Evolutionary conservation across 2,113 vertebrate species (phyloP).

Genomic region (Crypturellus undulatus): DNA sequence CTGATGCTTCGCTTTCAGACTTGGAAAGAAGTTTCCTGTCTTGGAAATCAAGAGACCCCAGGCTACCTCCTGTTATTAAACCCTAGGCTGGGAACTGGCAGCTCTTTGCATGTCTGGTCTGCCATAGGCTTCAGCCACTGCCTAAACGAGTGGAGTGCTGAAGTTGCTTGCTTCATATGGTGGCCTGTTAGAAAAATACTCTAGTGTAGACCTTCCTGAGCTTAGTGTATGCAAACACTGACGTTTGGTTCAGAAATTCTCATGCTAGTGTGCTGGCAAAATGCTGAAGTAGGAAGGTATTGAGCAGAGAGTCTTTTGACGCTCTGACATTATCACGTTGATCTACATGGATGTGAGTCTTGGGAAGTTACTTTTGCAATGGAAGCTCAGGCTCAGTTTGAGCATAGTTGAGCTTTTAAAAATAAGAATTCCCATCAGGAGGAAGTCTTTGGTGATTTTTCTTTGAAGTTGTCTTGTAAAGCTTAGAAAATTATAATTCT

Average conservation of each 20-base stretch:
- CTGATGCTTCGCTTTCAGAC: neutral
- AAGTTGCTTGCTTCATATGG: neutral
- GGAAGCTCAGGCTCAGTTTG: neutral
- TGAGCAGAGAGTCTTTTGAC: neutral
- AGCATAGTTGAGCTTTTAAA: neutral
- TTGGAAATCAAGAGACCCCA: neutral
- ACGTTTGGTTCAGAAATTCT: neutral
- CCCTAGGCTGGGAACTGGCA: neutral
- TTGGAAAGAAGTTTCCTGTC: neutral
- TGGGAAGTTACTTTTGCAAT: neutral
- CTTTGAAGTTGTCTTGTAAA: neutral
- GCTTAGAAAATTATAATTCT: neutral
- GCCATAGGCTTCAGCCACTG: neutral
- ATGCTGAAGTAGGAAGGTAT: neutral
- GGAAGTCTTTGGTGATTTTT: neutral
- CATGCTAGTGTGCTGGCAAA: neutral
- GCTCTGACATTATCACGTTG: fast-evolving
- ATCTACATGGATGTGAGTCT: neutral
- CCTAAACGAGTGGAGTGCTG: neutral
- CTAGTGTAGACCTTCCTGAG: neutral
- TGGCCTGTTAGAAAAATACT: neutral
- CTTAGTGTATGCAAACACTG: fast-evolving
- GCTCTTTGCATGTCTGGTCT: neutral
- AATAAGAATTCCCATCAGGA: neutral
- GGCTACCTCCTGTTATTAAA: neutral